A percentile compares a stretch with the other conserved stretches of the same genome.
phyloP scores from a whole-genome alignment of 2,113 vertebrate species.

The Rhinoderma darwinii region DNA sequence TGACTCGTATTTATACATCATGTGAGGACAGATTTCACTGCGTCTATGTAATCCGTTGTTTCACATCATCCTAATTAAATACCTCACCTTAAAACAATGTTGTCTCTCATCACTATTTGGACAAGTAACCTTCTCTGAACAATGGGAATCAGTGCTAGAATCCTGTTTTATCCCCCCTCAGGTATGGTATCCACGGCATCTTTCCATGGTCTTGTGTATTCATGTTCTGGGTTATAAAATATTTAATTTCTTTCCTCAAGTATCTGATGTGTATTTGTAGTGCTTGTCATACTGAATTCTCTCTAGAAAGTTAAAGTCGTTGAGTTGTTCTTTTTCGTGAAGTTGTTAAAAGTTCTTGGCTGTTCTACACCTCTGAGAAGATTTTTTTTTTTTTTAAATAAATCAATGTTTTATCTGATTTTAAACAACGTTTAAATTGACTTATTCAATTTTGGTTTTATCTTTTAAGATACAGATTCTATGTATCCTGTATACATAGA shows the following conservation, averaged over 20 bases:
- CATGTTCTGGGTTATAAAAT: conserved; percentile 14
- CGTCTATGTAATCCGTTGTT: neutral
- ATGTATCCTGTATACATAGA: too few relatives aligned
- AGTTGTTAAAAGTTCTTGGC: neutral
- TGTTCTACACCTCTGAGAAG: too few relatives aligned
- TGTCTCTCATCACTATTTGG: conserved; percentile 21
- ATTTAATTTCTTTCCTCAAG: neutral
- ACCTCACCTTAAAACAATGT: neutral
- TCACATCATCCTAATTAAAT: neutral
- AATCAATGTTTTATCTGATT: too few relatives aligned
- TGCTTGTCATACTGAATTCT: neutral
- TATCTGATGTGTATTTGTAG: neutral
- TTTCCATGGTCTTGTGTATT: conserved; percentile 32
- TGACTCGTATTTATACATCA: neutral
- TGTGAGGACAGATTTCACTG: neutral
- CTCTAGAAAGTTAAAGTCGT: neutral
- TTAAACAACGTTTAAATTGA: too few relatives aligned
- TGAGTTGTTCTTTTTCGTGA: neutral
- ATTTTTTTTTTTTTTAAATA: too few relatives aligned
- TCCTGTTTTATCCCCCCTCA: conserved; percentile 12
- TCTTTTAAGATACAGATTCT: too few relatives aligned
- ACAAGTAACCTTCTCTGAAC: neutral
- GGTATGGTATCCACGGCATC: conserved; percentile 22
- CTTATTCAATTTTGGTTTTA: too few relatives aligned
- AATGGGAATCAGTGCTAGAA: conserved; percentile 28